These are phyloP conservation scores for Lochmaea capreae DNA, from an alignment of 2,888 invertebrate species.

Conservation along the genomic window DNA sequence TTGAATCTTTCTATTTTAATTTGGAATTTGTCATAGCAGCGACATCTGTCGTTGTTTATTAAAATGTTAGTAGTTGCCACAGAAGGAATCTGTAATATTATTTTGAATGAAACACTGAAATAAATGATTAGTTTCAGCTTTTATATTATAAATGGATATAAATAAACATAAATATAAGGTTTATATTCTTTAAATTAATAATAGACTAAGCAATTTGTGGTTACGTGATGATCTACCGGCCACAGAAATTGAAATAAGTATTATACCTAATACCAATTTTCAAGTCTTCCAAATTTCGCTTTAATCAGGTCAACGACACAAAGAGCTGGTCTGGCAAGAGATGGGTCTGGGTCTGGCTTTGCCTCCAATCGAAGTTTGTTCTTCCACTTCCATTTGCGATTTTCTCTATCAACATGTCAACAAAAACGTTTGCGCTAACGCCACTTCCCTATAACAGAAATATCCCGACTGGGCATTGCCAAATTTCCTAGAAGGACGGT, in stretches of 20 bases:
- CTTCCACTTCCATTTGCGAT: slow-evolving; percentile 1
- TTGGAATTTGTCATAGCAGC: not conserved
- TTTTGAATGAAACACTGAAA: not conserved
- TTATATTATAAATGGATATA: not conserved
- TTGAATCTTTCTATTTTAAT: not conserved
- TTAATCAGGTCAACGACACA: slow-evolving; percentile 5
- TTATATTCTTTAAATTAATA: not conserved
- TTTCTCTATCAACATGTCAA: not conserved
- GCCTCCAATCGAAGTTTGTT: not conserved
- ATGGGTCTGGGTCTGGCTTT: not conserved
- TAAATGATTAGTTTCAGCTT: not conserved
- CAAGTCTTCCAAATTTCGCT: not conserved
- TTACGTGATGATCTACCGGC: not conserved
- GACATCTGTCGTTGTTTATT: not conserved
- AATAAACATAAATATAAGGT: not conserved
- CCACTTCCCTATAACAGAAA: not conserved
- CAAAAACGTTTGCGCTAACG: slow-evolving; percentile 9
- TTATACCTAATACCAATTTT: not conserved
- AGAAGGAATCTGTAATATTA: not conserved
- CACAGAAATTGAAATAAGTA: not conserved
- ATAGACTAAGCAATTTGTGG: not conserved
- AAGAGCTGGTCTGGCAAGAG: not conserved
- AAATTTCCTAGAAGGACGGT: not conserved
- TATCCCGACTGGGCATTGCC: slow-evolving; percentile 10
- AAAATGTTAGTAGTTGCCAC: not conserved